These are phyloP conservation scores for Malacosoma neustria DNA, from an alignment of 2,888 invertebrate genomes.

Conservation along the genomic window DNA sequence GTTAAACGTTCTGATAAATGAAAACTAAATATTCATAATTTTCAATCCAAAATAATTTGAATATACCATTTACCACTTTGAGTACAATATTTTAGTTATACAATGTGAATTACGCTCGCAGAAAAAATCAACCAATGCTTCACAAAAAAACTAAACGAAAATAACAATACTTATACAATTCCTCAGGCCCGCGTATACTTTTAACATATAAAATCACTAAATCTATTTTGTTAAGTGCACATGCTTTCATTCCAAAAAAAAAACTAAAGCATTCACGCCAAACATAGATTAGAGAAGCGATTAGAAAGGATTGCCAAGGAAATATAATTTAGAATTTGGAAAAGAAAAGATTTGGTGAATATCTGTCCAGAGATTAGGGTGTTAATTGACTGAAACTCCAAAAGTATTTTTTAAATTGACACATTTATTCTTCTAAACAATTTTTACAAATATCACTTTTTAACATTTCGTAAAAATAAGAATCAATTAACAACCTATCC, in stretches of 20 bases:
- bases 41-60: background rate
- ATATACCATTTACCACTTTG: no score
- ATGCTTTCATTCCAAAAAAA: slow-evolving; percentile 8
- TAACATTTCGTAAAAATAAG: slow-evolving; percentile 55
- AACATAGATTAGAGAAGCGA: slow-evolving; percentile 46
- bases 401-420: slow-evolving; percentile 55
- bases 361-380: slow-evolving; percentile 61
- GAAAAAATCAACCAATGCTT: no score
- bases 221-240: background rate
- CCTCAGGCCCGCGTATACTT: no score
- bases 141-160: no score
- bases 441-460: slow-evolving; percentile 56
- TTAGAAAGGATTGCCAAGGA: slow-evolving; percentile 27
- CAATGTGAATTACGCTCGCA: no score
- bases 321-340: slow-evolving; percentile 22
- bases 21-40: no score
- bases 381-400: slow-evolving; percentile 76
- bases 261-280: slow-evolving; percentile 32
- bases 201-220: no score
- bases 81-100: no score
- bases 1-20: no score
- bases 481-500: slow-evolving; percentile 72
- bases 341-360: slow-evolving; percentile 9
- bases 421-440: slow-evolving; percentile 68
- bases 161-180: no score